These are phyloP conservation scores for Axinella damicornis DNA, from an alignment of 37 sponge, comb jelly and placozoan species.

Conservation along the genomic window DNA sequence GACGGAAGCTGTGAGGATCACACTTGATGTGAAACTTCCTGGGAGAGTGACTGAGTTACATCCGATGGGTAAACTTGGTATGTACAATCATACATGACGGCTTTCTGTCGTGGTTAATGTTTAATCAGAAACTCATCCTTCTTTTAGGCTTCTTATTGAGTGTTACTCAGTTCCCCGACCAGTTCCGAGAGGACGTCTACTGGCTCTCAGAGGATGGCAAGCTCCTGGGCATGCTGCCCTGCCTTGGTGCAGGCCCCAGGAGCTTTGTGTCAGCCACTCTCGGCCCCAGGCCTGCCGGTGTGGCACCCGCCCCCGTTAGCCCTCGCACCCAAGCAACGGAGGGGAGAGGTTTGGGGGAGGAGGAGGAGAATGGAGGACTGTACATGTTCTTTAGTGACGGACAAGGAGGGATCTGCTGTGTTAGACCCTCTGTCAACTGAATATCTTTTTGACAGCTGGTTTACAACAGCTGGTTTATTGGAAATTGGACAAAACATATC, in stretches of 20 bases:
- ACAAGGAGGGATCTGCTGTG: slow-evolving; percentile 54
- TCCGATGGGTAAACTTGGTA: slow-evolving; percentile 21
- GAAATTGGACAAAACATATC: too few species aligned
- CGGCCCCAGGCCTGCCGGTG: neutral
- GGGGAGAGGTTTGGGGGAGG: neutral
- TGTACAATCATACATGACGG: too few species aligned
- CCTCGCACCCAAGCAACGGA: neutral
- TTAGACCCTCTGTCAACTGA: neutral
- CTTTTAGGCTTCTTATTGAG: slow-evolving; percentile 42
- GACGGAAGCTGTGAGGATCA: neutral
- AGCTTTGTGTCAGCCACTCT: slow-evolving; percentile 46
- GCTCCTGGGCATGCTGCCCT: slow-evolving; percentile 56
- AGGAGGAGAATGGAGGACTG: slow-evolving; percentile 40
- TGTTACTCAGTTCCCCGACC: slow-evolving; percentile 29
- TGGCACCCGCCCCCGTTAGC: neutral
- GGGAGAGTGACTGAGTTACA: slow-evolving; percentile 33
- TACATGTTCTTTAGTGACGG: slow-evolving; percentile 67
- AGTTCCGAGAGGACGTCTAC: slow-evolving; percentile 58
- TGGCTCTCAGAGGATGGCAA: slow-evolving; percentile 44
- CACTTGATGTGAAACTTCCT: slow-evolving; percentile 27
- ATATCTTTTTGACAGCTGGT: too few species aligned
- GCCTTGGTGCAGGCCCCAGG: slow-evolving; percentile 31
- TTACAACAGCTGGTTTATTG: too few species aligned
- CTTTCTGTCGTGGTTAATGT: too few species aligned
- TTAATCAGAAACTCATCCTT: neutral